Conservation (phyloP, 2,888 invertebrate species). For the Cyaniris semiargus region DNA sequence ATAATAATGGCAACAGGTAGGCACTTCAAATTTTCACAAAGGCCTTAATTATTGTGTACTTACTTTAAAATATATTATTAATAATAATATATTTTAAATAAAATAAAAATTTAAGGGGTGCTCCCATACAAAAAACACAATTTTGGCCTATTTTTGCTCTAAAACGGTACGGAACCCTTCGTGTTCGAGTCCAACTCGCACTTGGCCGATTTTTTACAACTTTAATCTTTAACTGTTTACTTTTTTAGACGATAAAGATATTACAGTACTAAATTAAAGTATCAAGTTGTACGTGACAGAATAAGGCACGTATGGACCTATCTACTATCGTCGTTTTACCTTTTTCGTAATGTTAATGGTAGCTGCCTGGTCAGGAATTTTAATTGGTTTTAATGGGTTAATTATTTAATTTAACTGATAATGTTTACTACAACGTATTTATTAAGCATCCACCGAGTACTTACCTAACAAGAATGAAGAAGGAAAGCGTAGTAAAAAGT, state of each 20-base stretch:
- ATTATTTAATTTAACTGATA: slow-evolving; percentile 23
- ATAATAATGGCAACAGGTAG: too few species aligned
- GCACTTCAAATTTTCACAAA: too few species aligned
- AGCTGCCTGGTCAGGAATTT: slow-evolving; percentile 13
- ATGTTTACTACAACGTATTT: background rate
- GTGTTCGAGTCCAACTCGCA: too few species aligned
- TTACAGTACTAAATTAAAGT: background rate
- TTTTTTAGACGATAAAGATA: background rate
- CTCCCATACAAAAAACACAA: too few species aligned
- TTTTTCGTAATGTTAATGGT: slow-evolving; percentile 26
- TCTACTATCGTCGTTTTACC: slow-evolving; percentile 10
- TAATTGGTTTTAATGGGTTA: slow-evolving; percentile 27
- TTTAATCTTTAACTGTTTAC: too few species aligned
- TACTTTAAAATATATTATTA: too few species aligned
- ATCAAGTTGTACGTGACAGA: background rate
- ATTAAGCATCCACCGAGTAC: background rate
- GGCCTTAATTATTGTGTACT: too few species aligned
- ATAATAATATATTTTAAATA: too few species aligned
- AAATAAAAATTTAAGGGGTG: too few species aligned
- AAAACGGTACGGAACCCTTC: too few species aligned
- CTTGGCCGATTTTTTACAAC: too few species aligned
- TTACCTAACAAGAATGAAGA: background rate
- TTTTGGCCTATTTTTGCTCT: too few species aligned
- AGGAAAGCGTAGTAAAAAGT: background rate
- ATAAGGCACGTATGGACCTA: background rate